Evolutionary conservation across 2,113 vertebrate species (phyloP), one percentile per base, ranked within the genome.

Genomic region (Callospermophilus lateralis): DNA sequence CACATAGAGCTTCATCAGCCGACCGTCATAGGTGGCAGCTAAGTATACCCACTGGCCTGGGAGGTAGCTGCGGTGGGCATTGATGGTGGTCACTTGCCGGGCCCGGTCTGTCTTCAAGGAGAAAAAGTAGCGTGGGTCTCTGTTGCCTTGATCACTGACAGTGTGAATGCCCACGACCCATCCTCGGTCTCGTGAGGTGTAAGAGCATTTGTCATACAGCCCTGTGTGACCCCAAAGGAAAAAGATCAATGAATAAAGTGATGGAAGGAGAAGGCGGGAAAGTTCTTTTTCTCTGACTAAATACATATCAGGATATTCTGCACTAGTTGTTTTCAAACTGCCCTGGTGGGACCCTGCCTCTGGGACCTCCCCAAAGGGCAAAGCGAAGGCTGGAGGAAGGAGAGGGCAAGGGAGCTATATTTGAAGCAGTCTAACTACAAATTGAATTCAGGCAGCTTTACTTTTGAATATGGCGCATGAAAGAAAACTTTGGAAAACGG

Each of bases 131-230:
- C 99, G 99, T n/a, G 99, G 99, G 96, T 99, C 99, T 97, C 99
- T 99, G 97, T 99, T 99, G 95, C 99, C 99, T 94, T 99, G 99
- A 98, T 99, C 99, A 89, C 99, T 99, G 97, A 99, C 96, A 81
- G 99, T 99, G 98, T 99, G 99, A 98, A 99, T 99, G 85, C 99
- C 99, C 97, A 99, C 98, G 96, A 99, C 98, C 99, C 99, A 99
- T 98, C 99, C 99, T 97, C 99, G 99, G 98, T 99, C 99, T 90
- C 99, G 99, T 73, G 99, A 99, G 98, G 99, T 99, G 96, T 99
- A 99, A 99, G 99, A 99, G 98, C 99, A 99, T 98, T 99, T 99
- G 99, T 99, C 99, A 97, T 99, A 99, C 30, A 99, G 98, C 97
- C 99, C 99, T 99, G 98, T 0, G 98, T 98, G 98, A 84, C 97